Conservation (phyloP, 1,140 invertebrate species). For the Anadara kagoshimensis region DNA sequence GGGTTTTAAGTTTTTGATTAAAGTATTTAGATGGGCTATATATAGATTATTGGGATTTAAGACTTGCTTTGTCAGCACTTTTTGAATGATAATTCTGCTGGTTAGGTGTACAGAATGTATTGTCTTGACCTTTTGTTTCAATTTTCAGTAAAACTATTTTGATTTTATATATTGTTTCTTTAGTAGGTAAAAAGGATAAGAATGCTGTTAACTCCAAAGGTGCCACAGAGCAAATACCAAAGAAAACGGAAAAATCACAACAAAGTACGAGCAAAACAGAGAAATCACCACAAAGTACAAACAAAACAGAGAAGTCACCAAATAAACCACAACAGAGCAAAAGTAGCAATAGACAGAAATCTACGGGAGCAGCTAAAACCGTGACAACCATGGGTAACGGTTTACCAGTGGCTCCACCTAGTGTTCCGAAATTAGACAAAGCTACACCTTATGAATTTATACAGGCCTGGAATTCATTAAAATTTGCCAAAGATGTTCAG, state of each 20-base stretch:
- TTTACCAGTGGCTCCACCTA: conserved; percentile 47
- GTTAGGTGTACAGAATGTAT: too few relatives aligned
- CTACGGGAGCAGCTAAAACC: conserved; percentile 26
- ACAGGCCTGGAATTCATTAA: conserved; percentile 69
- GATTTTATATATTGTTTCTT: too few relatives aligned
- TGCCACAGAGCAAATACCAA: conserved; percentile 5
- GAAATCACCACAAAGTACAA: conserved; percentile 30
- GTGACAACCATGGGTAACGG: conserved; percentile 47
- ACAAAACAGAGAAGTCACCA: conserved; percentile 37
- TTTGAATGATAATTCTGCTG: too few relatives aligned
- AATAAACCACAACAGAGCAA: conserved; percentile 6
- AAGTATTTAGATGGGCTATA: too few relatives aligned
- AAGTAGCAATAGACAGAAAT: neutral
- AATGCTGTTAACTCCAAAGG: neutral
- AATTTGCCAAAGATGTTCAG: conserved; percentile 53
- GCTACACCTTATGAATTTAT: conserved; percentile 71
- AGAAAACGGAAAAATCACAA: neutral
- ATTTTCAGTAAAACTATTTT: too few relatives aligned
- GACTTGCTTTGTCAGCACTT: too few relatives aligned
- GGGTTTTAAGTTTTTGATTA: too few relatives aligned
- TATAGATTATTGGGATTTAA: too few relatives aligned
- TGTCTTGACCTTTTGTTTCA: too few relatives aligned
- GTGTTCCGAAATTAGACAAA: conserved; percentile 59
- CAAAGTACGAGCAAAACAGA: neutral
- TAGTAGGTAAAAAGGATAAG: neutral